Base-by-base conservation (phyloP, 1,140 invertebrate species). In the Drosophila rhopaloa region DNA sequence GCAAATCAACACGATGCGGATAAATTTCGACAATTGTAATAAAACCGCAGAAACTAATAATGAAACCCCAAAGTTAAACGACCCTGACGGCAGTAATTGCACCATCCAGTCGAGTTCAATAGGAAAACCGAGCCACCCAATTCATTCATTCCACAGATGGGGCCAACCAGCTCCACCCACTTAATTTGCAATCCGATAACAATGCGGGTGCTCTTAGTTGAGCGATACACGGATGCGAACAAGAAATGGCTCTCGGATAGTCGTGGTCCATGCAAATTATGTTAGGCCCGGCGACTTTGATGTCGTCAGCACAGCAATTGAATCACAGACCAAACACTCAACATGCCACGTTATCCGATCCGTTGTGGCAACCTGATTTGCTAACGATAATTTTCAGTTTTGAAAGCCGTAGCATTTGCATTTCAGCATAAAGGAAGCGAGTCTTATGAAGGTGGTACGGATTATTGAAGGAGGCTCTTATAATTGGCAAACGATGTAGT, bases 41-140 rank as follows among this genome's bases (percentile, higher is more conserved):
- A 5, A 41, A 79, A 86, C 81, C 83, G 67, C 83, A 86, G 78
- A 86, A 88, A 85, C 85, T 79, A 85, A 82, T 65, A 81, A 81
- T 81, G 73, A 75, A 81, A 66, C 50, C 48, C 66, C 50, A 79
- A 70, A 57, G n/a, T 29, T 14, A 14, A 32, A 62, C 16, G 44
- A 27, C 4, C 24, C 38, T 16, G 24, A 2, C 11, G n/a, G 4
- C 19, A 32, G 16, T 19, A 14, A 44, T 35, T 32, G 37, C 35
- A 44, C 35, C 54, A 11, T 9, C 38, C 19, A 14, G 19, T 44
- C 47, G 29, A 29, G 47, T 35, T 35, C 11, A 11, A 29, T 48
- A 6, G 29, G 29, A 35, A 51, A 35, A 2, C 6, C 6, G 14
- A 55, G 14, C 44, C 48, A 51, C 54, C 41, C 24, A 24, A 24